Evolutionary conservation across 2,888 invertebrate genomes (phyloP).

Genomic region (Pyralis farinalis): DNA sequence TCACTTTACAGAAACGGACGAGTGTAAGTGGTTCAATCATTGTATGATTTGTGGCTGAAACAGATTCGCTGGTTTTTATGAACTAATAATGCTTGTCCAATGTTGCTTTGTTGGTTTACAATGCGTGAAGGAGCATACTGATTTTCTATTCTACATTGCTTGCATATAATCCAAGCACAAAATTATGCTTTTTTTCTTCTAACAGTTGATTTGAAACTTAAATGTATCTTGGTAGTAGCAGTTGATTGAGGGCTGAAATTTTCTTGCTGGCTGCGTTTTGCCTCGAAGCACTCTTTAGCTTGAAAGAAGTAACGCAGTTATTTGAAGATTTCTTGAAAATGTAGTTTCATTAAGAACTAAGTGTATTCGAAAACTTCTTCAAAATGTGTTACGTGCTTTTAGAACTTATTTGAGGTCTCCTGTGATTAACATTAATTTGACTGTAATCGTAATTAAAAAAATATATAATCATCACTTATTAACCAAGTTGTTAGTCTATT

Average conservation of each 20-base stretch:
- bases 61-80: slow-evolving; percentile 49
- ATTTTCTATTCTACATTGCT: slow-evolving; percentile 3
- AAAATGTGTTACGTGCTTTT: slow-evolving; percentile 29
- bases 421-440: too few species aligned
- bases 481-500: too few species aligned
- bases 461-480: too few species aligned
- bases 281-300: slow-evolving; percentile 8
- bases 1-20: slow-evolving; percentile 78
- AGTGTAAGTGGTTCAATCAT: slow-evolving; percentile 73
- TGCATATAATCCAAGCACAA: slow-evolving; percentile 1
- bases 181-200: slow-evolving; percentile 4
- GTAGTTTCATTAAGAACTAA: background rate
- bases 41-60: slow-evolving; percentile 56
- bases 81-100: slow-evolving; percentile 46
- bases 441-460: too few species aligned
- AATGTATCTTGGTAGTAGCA: background rate
- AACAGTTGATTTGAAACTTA: background rate
- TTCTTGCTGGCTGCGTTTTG: slow-evolving; percentile 9
- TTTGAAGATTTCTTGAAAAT: slow-evolving; percentile 15
- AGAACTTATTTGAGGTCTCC: background rate
- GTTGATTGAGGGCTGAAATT: slow-evolving; percentile 3
- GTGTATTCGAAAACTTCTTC: slow-evolving; percentile 11
- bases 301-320: slow-evolving; percentile 13
- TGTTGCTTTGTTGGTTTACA: slow-evolving; percentile 28
- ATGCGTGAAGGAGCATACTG: slow-evolving; percentile 2